phyloP scores from a whole-genome alignment of 2,113 vertebrate species.

The Oceanites oceanicus region DNA sequence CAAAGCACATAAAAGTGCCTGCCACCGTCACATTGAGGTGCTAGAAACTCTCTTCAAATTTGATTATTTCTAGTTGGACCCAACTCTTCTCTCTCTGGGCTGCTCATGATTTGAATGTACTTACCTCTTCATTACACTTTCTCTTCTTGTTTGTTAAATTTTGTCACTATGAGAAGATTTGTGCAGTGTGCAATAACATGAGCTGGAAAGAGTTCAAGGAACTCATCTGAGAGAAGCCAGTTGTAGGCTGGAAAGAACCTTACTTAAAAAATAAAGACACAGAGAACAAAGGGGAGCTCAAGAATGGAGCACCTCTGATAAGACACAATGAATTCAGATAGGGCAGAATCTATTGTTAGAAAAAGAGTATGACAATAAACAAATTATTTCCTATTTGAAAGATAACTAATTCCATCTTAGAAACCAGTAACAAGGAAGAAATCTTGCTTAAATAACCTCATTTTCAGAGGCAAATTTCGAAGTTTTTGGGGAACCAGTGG shows the following conservation, averaged over 20 bases:
- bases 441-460: background rate
- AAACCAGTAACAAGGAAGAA: background rate
- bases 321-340: background rate
- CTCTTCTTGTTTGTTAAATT: background rate
- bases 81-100: background rate
- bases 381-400: background rate
- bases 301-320: background rate
- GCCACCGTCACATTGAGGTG: rapidly evolving
- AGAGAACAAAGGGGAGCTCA: background rate
- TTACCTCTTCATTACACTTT: background rate
- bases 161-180: background rate
- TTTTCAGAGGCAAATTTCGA: background rate
- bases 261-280: background rate
- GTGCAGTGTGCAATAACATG: background rate
- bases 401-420: background rate
- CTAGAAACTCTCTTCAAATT: background rate
- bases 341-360: background rate
- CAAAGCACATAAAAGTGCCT: background rate
- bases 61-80: background rate
- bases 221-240: background rate
- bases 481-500: background rate
- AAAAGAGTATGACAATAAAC: background rate
- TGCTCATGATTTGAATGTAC: background rate
- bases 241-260: background rate
- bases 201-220: background rate